Evolutionary conservation across 1,140 invertebrate species (phyloP).

Genomic region (Drosophila repleta): DNA sequence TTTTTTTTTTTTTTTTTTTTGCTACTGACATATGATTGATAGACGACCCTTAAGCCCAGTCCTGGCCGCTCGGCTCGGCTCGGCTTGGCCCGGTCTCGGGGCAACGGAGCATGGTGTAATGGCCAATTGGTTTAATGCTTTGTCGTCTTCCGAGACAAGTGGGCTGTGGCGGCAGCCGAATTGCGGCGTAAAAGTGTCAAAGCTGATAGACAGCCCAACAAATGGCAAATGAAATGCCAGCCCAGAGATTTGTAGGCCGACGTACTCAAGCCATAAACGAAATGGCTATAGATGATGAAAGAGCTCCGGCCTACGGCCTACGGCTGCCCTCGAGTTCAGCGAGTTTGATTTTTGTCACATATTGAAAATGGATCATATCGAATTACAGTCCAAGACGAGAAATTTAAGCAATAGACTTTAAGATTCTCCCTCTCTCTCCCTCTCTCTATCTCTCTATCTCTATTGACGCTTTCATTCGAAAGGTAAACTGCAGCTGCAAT

Average conservation of each 20-base stretch:
- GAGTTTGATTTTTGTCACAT: not conserved
- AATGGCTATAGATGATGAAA: slow-evolving; percentile 5
- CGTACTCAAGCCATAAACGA: not conserved
- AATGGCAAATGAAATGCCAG: slow-evolving; percentile 40
- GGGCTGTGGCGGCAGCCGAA: not conserved
- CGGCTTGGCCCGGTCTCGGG: not conserved
- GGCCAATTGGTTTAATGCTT: slow-evolving; percentile 44
- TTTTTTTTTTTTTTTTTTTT: not conserved
- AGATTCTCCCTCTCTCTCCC: not conserved
- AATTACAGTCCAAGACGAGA: slow-evolving; percentile 1
- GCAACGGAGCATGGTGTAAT: slow-evolving; percentile 38
- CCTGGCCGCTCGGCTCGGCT: not conserved
- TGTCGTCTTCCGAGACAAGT: not conserved
- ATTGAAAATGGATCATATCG: slow-evolving; percentile 13
- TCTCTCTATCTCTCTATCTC: not conserved
- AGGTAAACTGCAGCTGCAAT: slow-evolving; percentile 7
- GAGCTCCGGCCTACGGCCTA: not conserved
- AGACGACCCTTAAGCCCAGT: slow-evolving; percentile 26
- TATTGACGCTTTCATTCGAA: not conserved
- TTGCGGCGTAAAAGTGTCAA: slow-evolving; percentile 38
- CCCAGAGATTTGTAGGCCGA: slow-evolving; percentile 37
- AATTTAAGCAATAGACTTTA: slow-evolving; percentile 1
- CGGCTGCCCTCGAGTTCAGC: not conserved
- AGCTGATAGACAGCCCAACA: slow-evolving; percentile 39
- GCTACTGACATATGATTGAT: slow-evolving; percentile 45